Base-by-base conservation (phyloP, 2,888 invertebrate species). In the Habroteleia sp. region DNA sequence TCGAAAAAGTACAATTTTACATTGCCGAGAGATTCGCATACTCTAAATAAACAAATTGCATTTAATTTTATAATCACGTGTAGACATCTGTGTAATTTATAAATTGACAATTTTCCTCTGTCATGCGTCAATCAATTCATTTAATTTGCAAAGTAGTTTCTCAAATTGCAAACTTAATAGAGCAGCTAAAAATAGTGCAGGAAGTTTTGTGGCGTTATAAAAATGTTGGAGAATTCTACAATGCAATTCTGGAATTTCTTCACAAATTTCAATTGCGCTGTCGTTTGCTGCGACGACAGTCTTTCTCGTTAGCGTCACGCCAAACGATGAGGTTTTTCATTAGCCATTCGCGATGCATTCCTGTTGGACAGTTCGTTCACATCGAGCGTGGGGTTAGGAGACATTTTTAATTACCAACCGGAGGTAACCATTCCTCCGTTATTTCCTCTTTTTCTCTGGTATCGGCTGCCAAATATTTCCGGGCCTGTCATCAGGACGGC, bases 381-480 rank as follows among this genome's bases (percentile, higher is more conserved):
- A 77, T 74, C 60, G 54, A 71, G 71, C 60, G 71, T 80, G 82
- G 83, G 82, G 84, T 80, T 82, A 82, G 81, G 82, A 85, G 87
- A 86, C 85, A 88, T 85, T 88, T 88, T 88, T 88, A 88, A 88
- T 88, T 88, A 87, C 84, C 84, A 82, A 82, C 83, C 84, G 84
- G 85, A 85, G 85, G 83, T 84, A 83, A 77, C 78, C 77, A 68
- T 76, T 76, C 80, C 76, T 72, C 76, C 75, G 60, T 62, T 68
- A 74, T 77, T 76, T 78, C 77, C 80, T 69, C 82, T 77, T 78
- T 78, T 77, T 77, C 79, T 82, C 80, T 80, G 82, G 81, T 84
- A 87, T 87, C 86, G 85, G 81, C 85, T 87, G 88, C 87, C 88
- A 86, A 88, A 87, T 87, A 86, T 86, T 86, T 87, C 84, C 87